Percentiles rank a stretch among this genome's conserved stretches.
These are phyloP conservation scores for Tapera naevia DNA, from an alignment of 2,797 vertebrate genomes.

Conservation along the genomic window DNA sequence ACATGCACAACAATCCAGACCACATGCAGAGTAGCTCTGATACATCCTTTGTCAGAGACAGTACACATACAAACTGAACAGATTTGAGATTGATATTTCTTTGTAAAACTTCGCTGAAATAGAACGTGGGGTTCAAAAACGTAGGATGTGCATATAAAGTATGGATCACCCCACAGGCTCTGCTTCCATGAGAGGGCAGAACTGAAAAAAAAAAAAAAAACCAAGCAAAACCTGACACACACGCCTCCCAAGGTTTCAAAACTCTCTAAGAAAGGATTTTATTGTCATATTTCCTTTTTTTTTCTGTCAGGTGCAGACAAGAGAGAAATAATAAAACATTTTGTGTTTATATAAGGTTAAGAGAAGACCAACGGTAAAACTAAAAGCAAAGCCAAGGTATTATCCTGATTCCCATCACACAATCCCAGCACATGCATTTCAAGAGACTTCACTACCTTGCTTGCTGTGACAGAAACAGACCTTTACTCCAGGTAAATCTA, in stretches of 20 bases:
- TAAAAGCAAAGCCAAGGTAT: not conserved
- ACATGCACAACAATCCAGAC: not conserved
- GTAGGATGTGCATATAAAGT: not conserved
- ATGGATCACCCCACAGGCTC: not conserved
- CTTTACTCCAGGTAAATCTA: not conserved
- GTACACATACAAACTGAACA: not conserved
- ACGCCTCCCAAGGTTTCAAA: not conserved
- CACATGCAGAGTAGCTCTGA: not conserved
- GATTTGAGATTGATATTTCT: not conserved
- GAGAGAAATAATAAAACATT: not conserved
- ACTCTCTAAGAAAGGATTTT: not conserved
- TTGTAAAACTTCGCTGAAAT: not conserved
- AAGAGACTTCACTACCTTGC: not conserved
- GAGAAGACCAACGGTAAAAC: not conserved
- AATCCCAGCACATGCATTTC: not conserved
- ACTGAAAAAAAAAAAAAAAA: not conserved
- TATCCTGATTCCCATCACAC: not conserved
- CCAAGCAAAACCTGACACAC: not conserved
- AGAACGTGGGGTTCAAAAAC: not conserved
- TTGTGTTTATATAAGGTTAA: not conserved
- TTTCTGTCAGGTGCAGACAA: not conserved
- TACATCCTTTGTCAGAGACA: not conserved
- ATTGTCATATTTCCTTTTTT: not conserved
- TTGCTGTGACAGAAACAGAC: not conserved
- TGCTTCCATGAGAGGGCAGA: not conserved